A percentile compares a stretch with the other conserved stretches of the same genome.
Evolutionary conservation across 2,888 invertebrate species (phyloP).

Genomic region (Melinaea marsaeus): DNA sequence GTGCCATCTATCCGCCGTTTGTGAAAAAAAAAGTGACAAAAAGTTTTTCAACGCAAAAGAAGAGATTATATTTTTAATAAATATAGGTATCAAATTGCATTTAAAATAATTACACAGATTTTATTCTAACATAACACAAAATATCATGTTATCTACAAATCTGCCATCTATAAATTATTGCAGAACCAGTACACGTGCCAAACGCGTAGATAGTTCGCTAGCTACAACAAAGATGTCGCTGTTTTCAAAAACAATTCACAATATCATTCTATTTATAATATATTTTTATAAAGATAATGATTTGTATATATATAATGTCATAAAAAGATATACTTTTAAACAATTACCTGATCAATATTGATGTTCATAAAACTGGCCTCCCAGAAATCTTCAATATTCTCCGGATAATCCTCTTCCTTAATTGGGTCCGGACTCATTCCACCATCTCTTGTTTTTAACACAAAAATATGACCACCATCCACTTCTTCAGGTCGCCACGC

Average conservation of each 20-base stretch:
- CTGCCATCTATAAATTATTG: too few species aligned
- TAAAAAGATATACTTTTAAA: not conserved
- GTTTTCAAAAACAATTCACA: not conserved
- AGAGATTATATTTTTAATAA: too few species aligned
- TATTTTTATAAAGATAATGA: not conserved
- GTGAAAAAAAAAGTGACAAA: too few species aligned
- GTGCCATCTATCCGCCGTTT: too few species aligned
- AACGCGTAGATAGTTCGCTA: not conserved
- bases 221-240: slow-evolving; percentile 30
- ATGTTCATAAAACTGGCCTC: slow-evolving; percentile 47
- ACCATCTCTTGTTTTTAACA: slow-evolving; percentile 56
- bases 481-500: slow-evolving; percentile 71
- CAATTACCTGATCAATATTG: slow-evolving; percentile 55
- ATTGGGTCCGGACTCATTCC: slow-evolving; percentile 69
- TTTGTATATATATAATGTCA: not conserved
- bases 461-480: slow-evolving; percentile 67
- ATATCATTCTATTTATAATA: not conserved
- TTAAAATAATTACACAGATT: too few species aligned
- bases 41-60: too few species aligned
- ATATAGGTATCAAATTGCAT: too few species aligned
- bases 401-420: slow-evolving; percentile 62
- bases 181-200: too few species aligned
- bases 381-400: slow-evolving; percentile 74
- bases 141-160: too few species aligned
- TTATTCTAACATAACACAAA: too few species aligned